Base-by-base conservation (phyloP, 2,113 vertebrate species). In the Ptilorrhoa leucosticta region DNA sequence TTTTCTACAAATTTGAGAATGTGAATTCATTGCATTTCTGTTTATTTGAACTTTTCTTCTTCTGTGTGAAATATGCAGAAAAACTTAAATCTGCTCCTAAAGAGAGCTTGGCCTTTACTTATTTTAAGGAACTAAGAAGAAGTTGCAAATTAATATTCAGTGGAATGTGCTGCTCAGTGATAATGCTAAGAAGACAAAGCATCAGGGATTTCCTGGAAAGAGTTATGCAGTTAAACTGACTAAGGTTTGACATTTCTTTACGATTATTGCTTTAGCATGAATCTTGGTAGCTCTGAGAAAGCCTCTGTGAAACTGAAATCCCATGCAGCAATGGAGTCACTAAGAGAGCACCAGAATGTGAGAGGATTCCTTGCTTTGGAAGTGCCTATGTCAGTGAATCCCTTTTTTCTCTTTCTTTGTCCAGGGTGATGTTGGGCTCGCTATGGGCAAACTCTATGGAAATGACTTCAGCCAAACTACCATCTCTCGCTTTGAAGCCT, bases 381-480 rank as follows among this genome's bases (percentile, higher is more conserved):
- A 95, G 89, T 96, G 64, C 73, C 77, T 91, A 2, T 96, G 88
- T 93, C 87, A 93, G 93, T 97, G 91, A 97, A 89, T 88, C 61
- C 73, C 86, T 86, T 87, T 94, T 96, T 94, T 96, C 87, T 97
- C 91, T 96, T 83, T 95, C 79, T 96, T 85, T 89, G 48, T 96
- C 51, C 97, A 99, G 99, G 99, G 99, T 94, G 99, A 99, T 94
- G 99, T 99, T 94, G 99, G 99, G 98, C 98, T 99, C 96, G 99
- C 99, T 95, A 99, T 99, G 99, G 99, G 99, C 96, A 99, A 99
- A 98, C 98, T 99, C 87, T 99, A 99, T 94, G 99, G 99, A 98
- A 99, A 99, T 88, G 99, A 99, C 98, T 99, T 99, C 98, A 99
- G 99, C 98, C 99, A 99, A 98, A 99, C 99, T 92, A 99, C 99